Conservation (phyloP, 2,797 vertebrate genomes). For the Naso thynnoides region DNA sequence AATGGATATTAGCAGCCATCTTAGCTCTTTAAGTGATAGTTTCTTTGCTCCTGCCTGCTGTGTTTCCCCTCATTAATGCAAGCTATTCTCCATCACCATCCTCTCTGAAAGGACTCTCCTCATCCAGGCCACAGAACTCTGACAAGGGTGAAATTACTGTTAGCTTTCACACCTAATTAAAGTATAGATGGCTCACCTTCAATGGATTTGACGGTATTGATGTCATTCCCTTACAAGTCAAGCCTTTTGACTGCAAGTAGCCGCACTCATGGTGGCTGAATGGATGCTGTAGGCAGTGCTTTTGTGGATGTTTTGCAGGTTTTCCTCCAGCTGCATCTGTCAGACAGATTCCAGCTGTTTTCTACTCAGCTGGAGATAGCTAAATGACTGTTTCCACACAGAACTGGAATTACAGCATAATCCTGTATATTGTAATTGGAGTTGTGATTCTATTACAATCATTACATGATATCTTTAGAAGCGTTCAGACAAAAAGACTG, state of each 20-base stretch:
- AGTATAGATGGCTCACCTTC: conserved; percentile 63
- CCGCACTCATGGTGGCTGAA: conserved; percentile 56
- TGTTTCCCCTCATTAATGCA: conserved; percentile 84
- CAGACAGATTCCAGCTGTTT: conserved; percentile 55
- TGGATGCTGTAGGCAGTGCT: conserved; percentile 61
- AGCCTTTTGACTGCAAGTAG: conserved; percentile 50
- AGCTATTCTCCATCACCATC: conserved; percentile 73
- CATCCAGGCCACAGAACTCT: conserved; percentile 67
- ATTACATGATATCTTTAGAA: not conserved
- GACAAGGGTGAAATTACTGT: conserved; percentile 78
- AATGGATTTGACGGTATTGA: conserved; percentile 51
- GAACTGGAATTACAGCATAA: not conserved
- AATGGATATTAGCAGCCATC: conserved; percentile 71
- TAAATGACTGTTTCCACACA: conserved; percentile 23
- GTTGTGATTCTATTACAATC: not conserved
- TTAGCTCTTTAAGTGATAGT: conserved; percentile 79
- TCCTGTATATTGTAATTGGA: not conserved
- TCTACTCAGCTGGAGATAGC: conserved; percentile 23
- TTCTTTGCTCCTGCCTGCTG: conserved; percentile 82
- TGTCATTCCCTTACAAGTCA: conserved; percentile 58
- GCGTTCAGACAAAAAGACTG: not conserved
- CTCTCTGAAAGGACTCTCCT: conserved; percentile 74
- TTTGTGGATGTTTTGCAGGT: conserved; percentile 65
- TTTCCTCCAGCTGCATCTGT: conserved; percentile 69
- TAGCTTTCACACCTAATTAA: conserved; percentile 82